Evolutionary conservation across 2,888 invertebrate genomes (phyloP).

Genomic region (Pristionchus entomophagus): DNA sequence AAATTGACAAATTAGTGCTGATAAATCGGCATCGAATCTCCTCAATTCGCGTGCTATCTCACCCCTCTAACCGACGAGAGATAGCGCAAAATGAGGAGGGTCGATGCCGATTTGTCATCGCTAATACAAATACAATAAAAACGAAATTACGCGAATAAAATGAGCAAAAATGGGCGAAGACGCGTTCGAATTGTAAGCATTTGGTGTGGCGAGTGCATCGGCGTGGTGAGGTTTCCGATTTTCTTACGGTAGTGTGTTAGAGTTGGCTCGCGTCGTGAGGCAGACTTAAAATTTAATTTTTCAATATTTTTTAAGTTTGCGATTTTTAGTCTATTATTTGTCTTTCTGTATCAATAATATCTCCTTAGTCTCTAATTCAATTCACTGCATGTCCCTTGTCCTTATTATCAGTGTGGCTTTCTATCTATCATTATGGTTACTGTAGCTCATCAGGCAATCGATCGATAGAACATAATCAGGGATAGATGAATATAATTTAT

Average conservation of each 20-base stretch:
- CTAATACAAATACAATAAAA: not conserved
- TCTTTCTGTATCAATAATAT: too few relatives aligned
- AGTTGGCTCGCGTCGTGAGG: not conserved
- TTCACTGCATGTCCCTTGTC: too few relatives aligned
- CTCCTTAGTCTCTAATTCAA: too few relatives aligned
- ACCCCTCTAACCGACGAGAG: too few relatives aligned
- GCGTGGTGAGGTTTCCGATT: not conserved
- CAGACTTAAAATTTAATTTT: not conserved
- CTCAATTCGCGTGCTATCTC: too few relatives aligned
- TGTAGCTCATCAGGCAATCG: too few relatives aligned
- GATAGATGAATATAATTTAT: conserved; percentile 2
- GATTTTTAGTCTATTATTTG: too few relatives aligned
- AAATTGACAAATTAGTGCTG: not conserved
- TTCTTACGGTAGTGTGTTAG: not conserved
- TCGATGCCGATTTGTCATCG: too few relatives aligned
- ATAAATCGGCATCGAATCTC: not conserved
- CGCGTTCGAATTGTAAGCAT: conserved; percentile 25
- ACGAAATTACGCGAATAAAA: not conserved
- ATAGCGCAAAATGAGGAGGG: too few relatives aligned
- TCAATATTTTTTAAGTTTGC: not conserved
- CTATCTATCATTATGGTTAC: too few relatives aligned
- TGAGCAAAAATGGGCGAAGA: not conserved
- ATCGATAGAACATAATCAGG: too few relatives aligned
- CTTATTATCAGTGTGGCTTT: too few relatives aligned
- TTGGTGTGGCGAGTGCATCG: not conserved